These are phyloP conservation scores for Simalia tracyae DNA, from an alignment of 2,797 vertebrate species.

Conservation along the genomic window DNA sequence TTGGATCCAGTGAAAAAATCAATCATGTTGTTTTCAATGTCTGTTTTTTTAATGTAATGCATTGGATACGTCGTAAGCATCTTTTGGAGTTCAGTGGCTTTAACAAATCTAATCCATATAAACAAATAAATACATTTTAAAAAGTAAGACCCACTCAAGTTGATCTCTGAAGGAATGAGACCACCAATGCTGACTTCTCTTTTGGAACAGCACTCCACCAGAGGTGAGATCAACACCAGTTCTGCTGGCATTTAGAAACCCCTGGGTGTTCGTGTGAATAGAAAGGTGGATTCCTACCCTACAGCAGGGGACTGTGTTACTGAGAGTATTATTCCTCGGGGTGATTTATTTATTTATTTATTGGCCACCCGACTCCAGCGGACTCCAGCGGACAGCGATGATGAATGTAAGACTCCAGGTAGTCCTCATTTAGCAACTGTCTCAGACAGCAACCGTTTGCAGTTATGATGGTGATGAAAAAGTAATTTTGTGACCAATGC, in stretches of 20 bases:
- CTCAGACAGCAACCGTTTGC: no score
- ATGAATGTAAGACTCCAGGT: no score
- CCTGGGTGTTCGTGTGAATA: neutral
- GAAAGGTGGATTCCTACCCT: no score
- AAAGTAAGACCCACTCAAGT: neutral
- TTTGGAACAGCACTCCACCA: neutral
- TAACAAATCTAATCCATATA: slow-evolving; percentile 63
- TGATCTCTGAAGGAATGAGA: neutral
- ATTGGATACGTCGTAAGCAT: neutral
- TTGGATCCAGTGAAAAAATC: neutral
- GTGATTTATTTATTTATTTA: no score
- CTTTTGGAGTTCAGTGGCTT: neutral
- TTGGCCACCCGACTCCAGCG: no score
- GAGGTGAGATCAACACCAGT: neutral
- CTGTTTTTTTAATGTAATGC: neutral
- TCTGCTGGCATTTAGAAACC: neutral
- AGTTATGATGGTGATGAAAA: no score
- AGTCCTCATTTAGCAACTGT: no score
- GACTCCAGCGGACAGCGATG: no score
- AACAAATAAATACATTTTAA: slow-evolving; percentile 21
- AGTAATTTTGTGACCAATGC: no score
- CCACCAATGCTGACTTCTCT: neutral
- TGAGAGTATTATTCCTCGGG: no score
- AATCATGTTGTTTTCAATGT: neutral
- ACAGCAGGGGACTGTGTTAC: no score